Evolutionary conservation across 2,113 vertebrate genomes (phyloP).

Genomic region (Cebidichthys violaceus): DNA sequence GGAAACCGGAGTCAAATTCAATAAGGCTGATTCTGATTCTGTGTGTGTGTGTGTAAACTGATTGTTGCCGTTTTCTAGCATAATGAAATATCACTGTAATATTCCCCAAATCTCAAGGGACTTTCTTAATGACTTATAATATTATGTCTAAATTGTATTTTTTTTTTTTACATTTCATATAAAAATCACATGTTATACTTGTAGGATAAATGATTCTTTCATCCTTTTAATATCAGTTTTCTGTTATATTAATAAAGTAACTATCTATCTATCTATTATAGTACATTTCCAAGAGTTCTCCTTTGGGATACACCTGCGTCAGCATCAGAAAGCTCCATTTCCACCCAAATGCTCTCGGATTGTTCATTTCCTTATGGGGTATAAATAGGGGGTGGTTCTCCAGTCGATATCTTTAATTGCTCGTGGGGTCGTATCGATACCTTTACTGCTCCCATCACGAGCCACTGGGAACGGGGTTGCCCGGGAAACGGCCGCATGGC

Average conservation of each 20-base stretch:
- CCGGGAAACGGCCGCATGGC: constrained; percentile 99
- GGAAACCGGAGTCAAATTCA: too few species aligned
- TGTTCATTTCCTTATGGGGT: constrained; percentile 52
- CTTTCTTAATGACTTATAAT: not conserved
- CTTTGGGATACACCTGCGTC: constrained; percentile 45
- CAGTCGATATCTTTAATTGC: constrained; percentile 80
- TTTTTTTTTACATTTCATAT: not conserved
- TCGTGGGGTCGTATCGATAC: constrained; percentile 78
- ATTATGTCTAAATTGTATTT: not conserved
- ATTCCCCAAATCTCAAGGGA: not conserved
- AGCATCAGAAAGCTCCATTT: constrained; percentile 40
- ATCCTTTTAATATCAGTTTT: not conserved
- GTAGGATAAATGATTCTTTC: not conserved
- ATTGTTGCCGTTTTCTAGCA: not conserved
- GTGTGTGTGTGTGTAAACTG: not conserved
- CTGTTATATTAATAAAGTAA: too few species aligned
- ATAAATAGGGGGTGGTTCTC: constrained; percentile 61
- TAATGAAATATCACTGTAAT: constrained; percentile 32
- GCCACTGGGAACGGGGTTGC: constrained; percentile 92
- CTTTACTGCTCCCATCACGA: constrained; percentile 84
- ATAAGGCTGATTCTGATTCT: too few species aligned
- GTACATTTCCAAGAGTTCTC: constrained; percentile 47
- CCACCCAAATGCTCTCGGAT: constrained; percentile 26
- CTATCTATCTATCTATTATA: too few species aligned
- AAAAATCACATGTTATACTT: not conserved